These are phyloP conservation scores for Hirundo rustica DNA, from an alignment of 2,797 vertebrate genomes.

Conservation along the genomic window DNA sequence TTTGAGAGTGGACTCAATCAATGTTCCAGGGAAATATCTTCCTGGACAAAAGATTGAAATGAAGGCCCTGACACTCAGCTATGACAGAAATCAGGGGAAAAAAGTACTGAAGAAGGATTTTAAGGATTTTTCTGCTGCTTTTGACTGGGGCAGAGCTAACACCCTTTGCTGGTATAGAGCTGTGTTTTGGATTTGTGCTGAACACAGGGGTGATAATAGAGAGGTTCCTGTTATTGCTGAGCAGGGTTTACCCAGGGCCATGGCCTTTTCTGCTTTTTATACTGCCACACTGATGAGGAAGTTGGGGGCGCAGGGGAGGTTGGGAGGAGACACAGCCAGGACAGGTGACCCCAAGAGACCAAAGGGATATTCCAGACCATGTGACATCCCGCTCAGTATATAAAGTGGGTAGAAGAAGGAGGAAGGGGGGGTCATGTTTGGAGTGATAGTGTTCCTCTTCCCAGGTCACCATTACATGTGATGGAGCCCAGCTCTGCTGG, in stretches of 20 bases:
- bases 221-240: not conserved
- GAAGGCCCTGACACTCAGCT: not conserved
- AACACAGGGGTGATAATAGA: not conserved
- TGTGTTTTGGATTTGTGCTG: not conserved
- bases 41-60: not conserved
- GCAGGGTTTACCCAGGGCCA: not conserved
- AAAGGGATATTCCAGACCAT: not conserved
- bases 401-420: rapidly evolving
- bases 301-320: rapidly evolving
- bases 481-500: not conserved
- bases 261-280: not conserved
- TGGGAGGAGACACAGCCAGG: not conserved
- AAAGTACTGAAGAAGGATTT: not conserved
- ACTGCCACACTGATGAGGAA: rapidly evolving
- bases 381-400: rapidly evolving
- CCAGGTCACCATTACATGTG: rapidly evolving
- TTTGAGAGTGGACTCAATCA: not conserved
- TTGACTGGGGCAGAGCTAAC: not conserved
- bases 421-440: rapidly evolving
- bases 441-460: not conserved
- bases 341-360: not conserved
- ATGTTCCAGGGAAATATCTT: not conserved
- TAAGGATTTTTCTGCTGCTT: not conserved
- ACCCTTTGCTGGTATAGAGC: not conserved
- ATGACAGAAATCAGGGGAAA: not conserved